phyloP scores from a whole-genome alignment of 2,113 vertebrate species.

The Oophaga pumilio region DNA sequence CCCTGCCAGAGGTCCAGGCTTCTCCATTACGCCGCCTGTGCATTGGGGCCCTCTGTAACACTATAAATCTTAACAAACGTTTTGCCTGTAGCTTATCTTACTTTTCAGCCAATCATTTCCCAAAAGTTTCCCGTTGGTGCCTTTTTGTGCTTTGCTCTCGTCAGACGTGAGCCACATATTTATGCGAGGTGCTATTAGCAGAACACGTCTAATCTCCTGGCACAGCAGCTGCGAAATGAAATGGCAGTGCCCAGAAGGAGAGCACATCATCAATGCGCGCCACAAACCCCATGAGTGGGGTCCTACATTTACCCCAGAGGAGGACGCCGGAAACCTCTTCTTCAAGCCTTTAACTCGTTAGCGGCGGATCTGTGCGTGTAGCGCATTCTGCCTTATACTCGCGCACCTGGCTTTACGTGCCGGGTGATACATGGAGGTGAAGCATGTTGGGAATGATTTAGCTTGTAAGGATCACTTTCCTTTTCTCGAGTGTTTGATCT shows the following conservation, averaged over 20 bases:
- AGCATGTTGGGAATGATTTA: not conserved
- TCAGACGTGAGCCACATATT: slow-evolving; percentile 33
- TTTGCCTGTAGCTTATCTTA: slow-evolving; percentile 49
- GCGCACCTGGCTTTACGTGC: no score
- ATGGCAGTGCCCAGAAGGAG: slow-evolving; percentile 26
- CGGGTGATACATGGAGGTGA: not conserved
- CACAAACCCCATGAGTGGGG: not conserved
- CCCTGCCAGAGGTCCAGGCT: slow-evolving; percentile 9
- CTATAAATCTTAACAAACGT: slow-evolving; percentile 33
- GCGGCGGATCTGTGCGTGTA: not conserved
- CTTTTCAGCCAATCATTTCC: slow-evolving; percentile 28
- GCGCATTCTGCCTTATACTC: no score
- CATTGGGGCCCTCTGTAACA: not conserved
- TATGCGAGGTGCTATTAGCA: slow-evolving; percentile 34
- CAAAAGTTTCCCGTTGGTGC: slow-evolving; percentile 30
- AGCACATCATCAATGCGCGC: slow-evolving; percentile 24
- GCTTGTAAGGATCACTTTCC: not conserved
- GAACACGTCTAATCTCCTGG: slow-evolving; percentile 24
- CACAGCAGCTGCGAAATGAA: slow-evolving; percentile 21
- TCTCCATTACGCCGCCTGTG: slow-evolving; percentile 30
- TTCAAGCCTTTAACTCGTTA: slow-evolving; percentile 37
- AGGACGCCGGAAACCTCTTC: not conserved
- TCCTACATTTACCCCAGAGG: slow-evolving; percentile 15
- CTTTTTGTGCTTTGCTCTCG: slow-evolving; percentile 20
- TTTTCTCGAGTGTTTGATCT: not conserved